Evolutionary conservation across 2,113 vertebrate species (phyloP).

Genomic region (Leucopternis melanops): DNA sequence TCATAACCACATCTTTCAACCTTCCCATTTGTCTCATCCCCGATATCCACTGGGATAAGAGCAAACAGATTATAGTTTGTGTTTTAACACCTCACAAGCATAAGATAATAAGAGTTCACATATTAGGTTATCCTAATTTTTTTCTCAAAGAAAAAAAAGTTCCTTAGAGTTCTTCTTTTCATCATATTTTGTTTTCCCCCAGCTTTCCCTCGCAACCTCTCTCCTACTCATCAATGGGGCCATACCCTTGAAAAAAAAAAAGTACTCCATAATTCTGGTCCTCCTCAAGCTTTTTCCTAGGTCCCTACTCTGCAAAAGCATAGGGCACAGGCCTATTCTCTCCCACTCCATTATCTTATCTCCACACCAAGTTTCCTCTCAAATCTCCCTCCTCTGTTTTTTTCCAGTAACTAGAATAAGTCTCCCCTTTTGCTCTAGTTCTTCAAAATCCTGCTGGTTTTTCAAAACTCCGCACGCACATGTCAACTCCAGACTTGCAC

Average conservation of each 20-base stretch:
- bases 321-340: not conserved
- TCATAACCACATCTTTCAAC: not conserved
- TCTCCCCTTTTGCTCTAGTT: not conserved
- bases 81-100: not conserved
- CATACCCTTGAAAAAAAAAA: not conserved
- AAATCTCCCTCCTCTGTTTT: not conserved
- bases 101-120: not conserved
- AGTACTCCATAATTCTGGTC: not conserved
- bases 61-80: not conserved
- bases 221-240: not conserved
- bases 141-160: not conserved
- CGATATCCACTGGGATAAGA: fast-evolving
- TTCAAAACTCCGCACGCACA: not conserved
- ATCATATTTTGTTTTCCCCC: not conserved
- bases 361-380: not conserved
- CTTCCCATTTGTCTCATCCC: not conserved
- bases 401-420: not conserved
- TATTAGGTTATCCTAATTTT: not conserved
- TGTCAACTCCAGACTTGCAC: not conserved
- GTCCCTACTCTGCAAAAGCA: not conserved
- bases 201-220: not conserved
- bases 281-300: not conserved
- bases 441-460: not conserved
- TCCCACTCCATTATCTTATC: not conserved
- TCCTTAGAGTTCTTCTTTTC: not conserved